phyloP scores from a whole-genome alignment of 2,888 invertebrate genomes.

The Harpagoxenus sublaevis region DNA sequence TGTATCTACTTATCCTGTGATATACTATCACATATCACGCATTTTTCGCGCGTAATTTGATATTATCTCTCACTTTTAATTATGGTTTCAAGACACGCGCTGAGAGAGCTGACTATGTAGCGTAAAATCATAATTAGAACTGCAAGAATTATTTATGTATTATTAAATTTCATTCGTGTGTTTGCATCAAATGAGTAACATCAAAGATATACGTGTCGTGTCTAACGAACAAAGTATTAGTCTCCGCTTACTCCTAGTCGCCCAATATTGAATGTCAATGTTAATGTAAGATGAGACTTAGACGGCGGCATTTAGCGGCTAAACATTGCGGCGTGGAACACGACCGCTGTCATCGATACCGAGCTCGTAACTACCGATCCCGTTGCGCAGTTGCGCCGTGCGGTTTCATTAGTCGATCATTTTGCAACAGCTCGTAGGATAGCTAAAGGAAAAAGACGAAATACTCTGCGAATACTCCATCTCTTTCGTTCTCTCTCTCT shows the following conservation, averaged over 20 bases:
- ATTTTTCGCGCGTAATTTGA: background rate
- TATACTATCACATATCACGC: background rate
- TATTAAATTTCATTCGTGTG: background rate
- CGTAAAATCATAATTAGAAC: background rate
- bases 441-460: constrained; percentile 26
- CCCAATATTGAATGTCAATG: constrained; percentile 36
- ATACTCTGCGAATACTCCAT: constrained; percentile 48
- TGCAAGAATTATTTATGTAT: background rate
- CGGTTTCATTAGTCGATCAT: constrained; percentile 65
- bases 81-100: background rate
- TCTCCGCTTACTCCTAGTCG: background rate
- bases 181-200: background rate
- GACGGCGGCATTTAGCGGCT: constrained; percentile 17
- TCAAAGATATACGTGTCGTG: background rate
- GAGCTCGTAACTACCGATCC: constrained; percentile 3
- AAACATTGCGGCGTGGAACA: constrained; percentile 12
- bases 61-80: background rate
- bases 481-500: constrained; percentile 3
- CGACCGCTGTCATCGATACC: constrained; percentile 20
- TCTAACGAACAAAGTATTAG: background rate
- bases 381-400: constrained; percentile 39
- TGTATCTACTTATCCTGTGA: background rate
- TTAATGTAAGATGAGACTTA: constrained; percentile 37
- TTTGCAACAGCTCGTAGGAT: constrained; percentile 54
- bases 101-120: background rate